phyloP scores from a whole-genome alignment of 2,888 invertebrate genomes.

The Melanostoma scalare region DNA sequence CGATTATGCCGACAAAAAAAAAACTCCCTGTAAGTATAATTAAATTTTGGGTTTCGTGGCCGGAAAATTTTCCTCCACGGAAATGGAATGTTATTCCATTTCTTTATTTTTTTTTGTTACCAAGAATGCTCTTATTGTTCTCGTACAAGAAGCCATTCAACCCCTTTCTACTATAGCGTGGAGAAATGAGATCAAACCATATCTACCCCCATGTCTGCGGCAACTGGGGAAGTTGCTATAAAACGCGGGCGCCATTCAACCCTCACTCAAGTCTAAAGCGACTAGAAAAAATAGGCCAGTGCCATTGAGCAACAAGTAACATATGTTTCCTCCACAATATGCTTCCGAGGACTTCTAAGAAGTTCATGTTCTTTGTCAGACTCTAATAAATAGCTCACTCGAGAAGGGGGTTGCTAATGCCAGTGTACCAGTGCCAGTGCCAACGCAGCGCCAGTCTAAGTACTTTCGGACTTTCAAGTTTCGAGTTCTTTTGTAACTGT shows the following conservation, averaged over 20 bases:
- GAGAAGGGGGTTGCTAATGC: slow-evolving; percentile 2
- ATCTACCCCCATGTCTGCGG: not conserved
- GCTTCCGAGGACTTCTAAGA: slow-evolving; percentile 40
- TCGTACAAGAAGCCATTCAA: slow-evolving; percentile 16
- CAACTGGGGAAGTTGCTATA: slow-evolving; percentile 58
- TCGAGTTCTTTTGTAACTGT: slow-evolving; percentile 57
- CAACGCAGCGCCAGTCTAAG: not conserved
- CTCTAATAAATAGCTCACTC: slow-evolving; percentile 41
- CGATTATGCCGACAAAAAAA: slow-evolving; percentile 3
- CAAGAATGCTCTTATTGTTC: slow-evolving; percentile 37
- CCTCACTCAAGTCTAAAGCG: slow-evolving; percentile 7
- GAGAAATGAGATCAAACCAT: slow-evolving; percentile 48
- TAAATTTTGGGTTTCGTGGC: slow-evolving; percentile 74
- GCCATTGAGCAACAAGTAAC: slow-evolving; percentile 68
- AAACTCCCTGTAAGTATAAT: slow-evolving; percentile 66
- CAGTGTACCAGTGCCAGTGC: not conserved
- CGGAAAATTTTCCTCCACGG: slow-evolving; percentile 68
- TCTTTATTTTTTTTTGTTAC: slow-evolving; percentile 73
- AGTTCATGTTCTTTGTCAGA: slow-evolving; percentile 32
- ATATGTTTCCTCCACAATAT: slow-evolving; percentile 46
- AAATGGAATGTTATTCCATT: slow-evolving; percentile 67
- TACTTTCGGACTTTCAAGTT: slow-evolving; percentile 48
- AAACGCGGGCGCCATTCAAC: not conserved
- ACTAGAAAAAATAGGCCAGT: slow-evolving; percentile 59
- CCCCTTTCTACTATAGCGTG: slow-evolving; percentile 19